These are phyloP conservation scores for Mystacides longicornis DNA, from an alignment of 2,888 invertebrate species.

Conservation along the genomic window DNA sequence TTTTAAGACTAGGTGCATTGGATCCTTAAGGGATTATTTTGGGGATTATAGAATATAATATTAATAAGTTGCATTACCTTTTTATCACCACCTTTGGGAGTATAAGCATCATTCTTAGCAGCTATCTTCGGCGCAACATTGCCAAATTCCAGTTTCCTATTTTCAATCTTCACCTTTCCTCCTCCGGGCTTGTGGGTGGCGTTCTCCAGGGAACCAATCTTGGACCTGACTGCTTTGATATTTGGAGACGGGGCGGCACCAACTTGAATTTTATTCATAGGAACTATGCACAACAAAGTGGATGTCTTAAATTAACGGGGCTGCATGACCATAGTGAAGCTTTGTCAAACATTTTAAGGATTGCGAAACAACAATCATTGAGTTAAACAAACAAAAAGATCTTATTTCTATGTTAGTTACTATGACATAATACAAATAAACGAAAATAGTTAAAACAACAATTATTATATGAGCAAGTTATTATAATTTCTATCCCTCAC, in stretches of 20 bases:
- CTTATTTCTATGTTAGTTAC: too few species aligned
- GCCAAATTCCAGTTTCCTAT: constrained; percentile 76
- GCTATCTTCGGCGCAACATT: constrained; percentile 81
- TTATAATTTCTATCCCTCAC: too few species aligned
- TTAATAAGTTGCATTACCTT: too few species aligned
- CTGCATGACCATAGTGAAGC: background rate
- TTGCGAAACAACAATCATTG: background rate
- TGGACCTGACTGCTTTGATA: constrained; percentile 83
- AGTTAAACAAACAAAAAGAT: background rate
- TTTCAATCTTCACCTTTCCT: constrained; percentile 81
- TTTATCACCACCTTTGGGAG: constrained; percentile 82
- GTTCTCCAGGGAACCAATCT: constrained; percentile 88
- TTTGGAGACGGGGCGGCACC: constrained; percentile 89
- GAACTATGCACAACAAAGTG: constrained; percentile 55
- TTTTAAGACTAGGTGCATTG: too few species aligned
- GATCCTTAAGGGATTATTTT: too few species aligned
- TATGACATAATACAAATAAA: too few species aligned
- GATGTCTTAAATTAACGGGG: background rate
- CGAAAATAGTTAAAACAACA: too few species aligned
- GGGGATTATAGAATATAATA: too few species aligned
- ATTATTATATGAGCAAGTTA: too few species aligned
- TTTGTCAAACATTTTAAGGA: background rate
- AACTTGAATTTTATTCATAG: constrained; percentile 90
- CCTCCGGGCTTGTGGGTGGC: constrained; percentile 84
- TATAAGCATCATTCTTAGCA: constrained; percentile 83